phyloP scores from a whole-genome alignment of 2,888 invertebrate species.

The Drosophila dives region DNA sequence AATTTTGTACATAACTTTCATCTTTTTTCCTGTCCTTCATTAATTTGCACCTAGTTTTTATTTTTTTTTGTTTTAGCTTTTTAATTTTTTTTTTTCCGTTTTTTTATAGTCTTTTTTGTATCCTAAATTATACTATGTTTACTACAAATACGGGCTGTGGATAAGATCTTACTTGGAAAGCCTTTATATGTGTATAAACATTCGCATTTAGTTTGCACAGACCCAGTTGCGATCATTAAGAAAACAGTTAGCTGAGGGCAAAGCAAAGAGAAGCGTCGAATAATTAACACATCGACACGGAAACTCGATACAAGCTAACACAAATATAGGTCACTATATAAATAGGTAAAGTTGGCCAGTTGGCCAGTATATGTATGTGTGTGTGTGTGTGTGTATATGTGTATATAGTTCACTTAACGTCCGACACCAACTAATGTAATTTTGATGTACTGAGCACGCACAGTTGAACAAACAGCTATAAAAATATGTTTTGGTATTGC shows the following conservation, averaged over 20 bases:
- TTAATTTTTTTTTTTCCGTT: background rate
- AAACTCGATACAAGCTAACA: slow-evolving; percentile 39
- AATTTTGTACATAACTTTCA: background rate
- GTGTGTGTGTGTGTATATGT: background rate
- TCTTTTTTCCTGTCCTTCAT: background rate
- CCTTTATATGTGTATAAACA: slow-evolving; percentile 1
- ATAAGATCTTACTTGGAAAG: slow-evolving; percentile 4
- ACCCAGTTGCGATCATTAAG: slow-evolving; percentile 46
- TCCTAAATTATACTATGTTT: too few relatives aligned
- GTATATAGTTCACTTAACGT: slow-evolving; percentile 49
- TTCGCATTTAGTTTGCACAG: slow-evolving; percentile 19
- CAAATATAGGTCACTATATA: slow-evolving; percentile 53
- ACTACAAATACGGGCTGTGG: background rate
- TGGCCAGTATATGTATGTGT: background rate
- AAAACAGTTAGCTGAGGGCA: slow-evolving; percentile 44
- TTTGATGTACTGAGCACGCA: slow-evolving; percentile 66
- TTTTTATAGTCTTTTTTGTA: background rate
- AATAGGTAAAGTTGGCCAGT: slow-evolving; percentile 8
- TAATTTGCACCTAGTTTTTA: too few relatives aligned
- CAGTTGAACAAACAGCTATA: slow-evolving; percentile 38
- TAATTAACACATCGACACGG: slow-evolving; percentile 69
- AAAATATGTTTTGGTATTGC: slow-evolving; percentile 12
- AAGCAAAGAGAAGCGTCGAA: slow-evolving; percentile 53
- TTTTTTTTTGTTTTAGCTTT: background rate
- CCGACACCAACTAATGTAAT: slow-evolving; percentile 58